Evolutionary conservation across 2,113 vertebrate genomes (phyloP), one percentile per base, ranked within the genome.

Genomic region (Pyxicephalus adspersus): DNA sequence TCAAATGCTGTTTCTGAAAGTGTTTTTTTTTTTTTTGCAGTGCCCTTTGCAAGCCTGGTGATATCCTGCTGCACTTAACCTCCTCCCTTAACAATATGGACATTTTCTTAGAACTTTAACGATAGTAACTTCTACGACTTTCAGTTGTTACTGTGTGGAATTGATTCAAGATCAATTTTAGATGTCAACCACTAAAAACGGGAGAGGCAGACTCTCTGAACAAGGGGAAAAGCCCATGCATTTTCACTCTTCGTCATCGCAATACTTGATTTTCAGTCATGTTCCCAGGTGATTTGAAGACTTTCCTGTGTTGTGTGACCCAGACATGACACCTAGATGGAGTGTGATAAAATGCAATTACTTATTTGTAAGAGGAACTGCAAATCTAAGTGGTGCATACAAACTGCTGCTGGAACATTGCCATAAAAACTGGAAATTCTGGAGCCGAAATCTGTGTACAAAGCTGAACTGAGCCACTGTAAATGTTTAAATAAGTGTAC

Each of bases 11-110:
- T 84, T 86, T 88, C 87, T 86, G 63, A 52, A 77, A 77, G 16
- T 64, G 5, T 51, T 81, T 86, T 77, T 77, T 58, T 76, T 76
- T 25, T 84, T 77, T 76, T 71, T 70, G 15, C 92, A 99, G 98
- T 99, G 98, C 93, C 98, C 98, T 85, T 93, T 98, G 85, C 97
- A 98, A 93, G 98, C 98, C 84, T 99, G 98, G 98, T 99, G 96
- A 99, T 93, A 96, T 98, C 92, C 71, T 74, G 87, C 85, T 86
- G 83, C 90, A 89, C 91, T 89, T 88, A 92, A 90, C 90, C 92
- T 90, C 89, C 78, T 90, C 83, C 89, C 92, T 77, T 87, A 85
- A 93, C 93, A 93, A 94, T 92, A 83, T 83, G 88, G 93, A 93
- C 86, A 87, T 89, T 31, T 93, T 95, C 93, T 92, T 92, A 38